Percentiles rank a stretch among this genome's conserved stretches.
Evolutionary conservation across 2,113 vertebrate species (phyloP).

Genomic region (Odocoileus hemionus): DNA sequence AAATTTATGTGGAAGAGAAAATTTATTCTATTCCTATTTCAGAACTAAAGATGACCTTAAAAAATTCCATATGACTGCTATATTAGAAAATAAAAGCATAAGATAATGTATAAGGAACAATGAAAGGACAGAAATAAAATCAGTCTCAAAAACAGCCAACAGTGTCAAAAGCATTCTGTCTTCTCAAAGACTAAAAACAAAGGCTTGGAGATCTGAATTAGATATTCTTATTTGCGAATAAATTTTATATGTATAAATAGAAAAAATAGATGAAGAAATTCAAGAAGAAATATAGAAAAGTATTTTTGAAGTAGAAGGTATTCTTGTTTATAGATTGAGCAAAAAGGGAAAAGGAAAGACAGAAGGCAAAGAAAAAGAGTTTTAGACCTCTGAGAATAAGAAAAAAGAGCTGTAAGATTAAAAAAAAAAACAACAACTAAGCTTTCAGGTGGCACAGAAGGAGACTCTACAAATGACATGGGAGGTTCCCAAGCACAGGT

Average conservation of each 20-base stretch:
- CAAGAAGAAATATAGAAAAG: background rate
- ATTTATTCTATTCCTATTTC: background rate
- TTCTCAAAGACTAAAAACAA: constrained; percentile 6
- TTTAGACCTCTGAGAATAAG: background rate
- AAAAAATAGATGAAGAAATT: background rate
- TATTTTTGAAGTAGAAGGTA: background rate
- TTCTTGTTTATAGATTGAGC: background rate
- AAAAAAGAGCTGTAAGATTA: background rate
- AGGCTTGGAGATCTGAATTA: background rate
- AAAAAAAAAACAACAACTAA: background rate
- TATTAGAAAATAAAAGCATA: constrained; percentile 6
- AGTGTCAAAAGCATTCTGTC: background rate
- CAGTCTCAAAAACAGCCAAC: background rate
- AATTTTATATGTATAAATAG: background rate
- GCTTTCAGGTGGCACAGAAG: background rate
- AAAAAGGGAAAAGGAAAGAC: background rate
- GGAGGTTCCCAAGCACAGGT: background rate
- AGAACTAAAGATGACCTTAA: background rate
- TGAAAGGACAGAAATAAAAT: background rate
- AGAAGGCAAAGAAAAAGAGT: background rate
- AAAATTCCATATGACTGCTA: background rate
- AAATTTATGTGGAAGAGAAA: background rate
- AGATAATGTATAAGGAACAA: background rate
- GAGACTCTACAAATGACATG: background rate
- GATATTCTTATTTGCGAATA: background rate